Evolutionary conservation across 2,888 invertebrate species (phyloP).

Genomic region (Euplexia lucipara): DNA sequence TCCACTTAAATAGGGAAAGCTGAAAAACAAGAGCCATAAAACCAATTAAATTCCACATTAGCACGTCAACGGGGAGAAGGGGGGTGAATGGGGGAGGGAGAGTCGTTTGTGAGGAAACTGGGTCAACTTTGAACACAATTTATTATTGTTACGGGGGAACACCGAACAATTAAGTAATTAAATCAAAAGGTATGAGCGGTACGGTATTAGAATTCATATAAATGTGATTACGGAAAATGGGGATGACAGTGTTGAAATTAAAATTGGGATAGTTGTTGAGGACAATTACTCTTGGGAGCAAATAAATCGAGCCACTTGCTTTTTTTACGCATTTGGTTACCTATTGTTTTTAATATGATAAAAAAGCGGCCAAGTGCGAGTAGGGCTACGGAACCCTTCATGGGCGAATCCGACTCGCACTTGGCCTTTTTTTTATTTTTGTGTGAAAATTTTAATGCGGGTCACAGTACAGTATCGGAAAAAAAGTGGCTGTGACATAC

Average conservation of each 20-base stretch:
- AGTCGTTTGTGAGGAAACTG: slow-evolving; percentile 46
- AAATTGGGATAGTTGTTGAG: neutral
- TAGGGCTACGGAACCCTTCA: too few species aligned
- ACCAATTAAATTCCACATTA: slow-evolving; percentile 63
- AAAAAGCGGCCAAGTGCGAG: too few species aligned
- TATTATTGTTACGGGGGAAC: slow-evolving; percentile 52
- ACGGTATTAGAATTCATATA: slow-evolving; percentile 31
- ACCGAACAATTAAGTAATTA: slow-evolving; percentile 54
- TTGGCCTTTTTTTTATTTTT: too few species aligned
- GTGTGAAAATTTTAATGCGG: too few species aligned
- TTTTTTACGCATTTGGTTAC: too few species aligned
- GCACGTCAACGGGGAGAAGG: slow-evolving; percentile 40
- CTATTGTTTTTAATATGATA: too few species aligned
- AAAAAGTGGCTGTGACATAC: too few species aligned
- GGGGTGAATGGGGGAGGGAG: neutral
- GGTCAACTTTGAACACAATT: slow-evolving; percentile 65
- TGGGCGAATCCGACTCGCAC: too few species aligned
- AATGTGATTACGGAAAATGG: slow-evolving; percentile 14
- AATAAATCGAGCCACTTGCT: too few species aligned
- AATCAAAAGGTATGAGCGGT: slow-evolving; percentile 38
- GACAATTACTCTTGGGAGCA: too few species aligned
- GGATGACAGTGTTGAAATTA: neutral
- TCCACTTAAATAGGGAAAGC: slow-evolving; percentile 29
- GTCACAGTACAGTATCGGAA: too few species aligned
- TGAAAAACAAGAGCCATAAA: slow-evolving; percentile 57